Evolutionary conservation across 2,888 invertebrate species (phyloP), one percentile per base, ranked within the genome.

Genomic region (Euproctis similis): DNA sequence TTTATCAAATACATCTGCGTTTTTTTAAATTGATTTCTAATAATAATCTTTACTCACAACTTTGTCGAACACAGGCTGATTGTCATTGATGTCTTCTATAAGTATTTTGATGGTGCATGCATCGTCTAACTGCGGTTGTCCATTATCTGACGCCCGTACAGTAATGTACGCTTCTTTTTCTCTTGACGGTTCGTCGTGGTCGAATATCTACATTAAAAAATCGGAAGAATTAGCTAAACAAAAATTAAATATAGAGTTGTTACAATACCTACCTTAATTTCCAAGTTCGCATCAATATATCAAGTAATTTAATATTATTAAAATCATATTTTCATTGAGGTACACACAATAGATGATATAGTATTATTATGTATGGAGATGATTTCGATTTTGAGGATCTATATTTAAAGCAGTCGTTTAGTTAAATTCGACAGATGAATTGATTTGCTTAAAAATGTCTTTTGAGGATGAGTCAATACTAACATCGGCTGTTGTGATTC

Each of bases 61-160:
- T 90, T 91, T 91, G 67, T 93, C 93, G 76, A 93, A 92, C 48
- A 90, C 89, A 3, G 93, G 93, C 8, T 77, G 84, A 63, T 97
- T 97, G 71, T 98, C 98, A 78, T 98, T 98, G 61, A 95, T 90
- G 75, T 98, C 98, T 59, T 90, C 90, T 42, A 97, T 93, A 40
- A 91, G 89, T 30, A 97, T 93, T 84, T 92, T 94, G 67, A 98
- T 94, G 3, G 96, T 96, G 74, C 98, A 98, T 30, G 95, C 93
- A 56, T 96, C 96, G 52, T 95, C 95, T 28, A 98, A 82, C 25
- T 92, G 91, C 1, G 96, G 96, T 46, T 90, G 89, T 1, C 97
- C 98, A 68, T 96, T 94, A 77, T 98, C 98, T 33, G 93, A 94
- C 0, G 96, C 98, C 65, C 94, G 90, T 4, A 97, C 94, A 16